Evolutionary conservation across 1,140 invertebrate species (phyloP), one percentile per base, ranked within the genome.

Genomic region (Diorhabda carinulata): DNA sequence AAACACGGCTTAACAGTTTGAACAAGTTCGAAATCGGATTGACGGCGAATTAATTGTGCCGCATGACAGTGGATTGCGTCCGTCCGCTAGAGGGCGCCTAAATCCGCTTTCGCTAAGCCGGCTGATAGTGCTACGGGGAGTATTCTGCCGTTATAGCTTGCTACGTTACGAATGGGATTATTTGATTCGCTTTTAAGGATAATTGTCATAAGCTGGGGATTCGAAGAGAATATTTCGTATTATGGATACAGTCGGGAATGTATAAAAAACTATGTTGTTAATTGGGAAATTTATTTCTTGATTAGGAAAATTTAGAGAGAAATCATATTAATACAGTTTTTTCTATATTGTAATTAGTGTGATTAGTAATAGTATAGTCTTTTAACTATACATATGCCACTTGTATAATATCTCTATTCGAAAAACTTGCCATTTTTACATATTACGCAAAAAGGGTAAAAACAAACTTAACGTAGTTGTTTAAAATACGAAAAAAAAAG

Each of bases 1-100:
- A 75, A 76, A 78, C 76, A 75, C 68, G 76, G 76, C 74, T 76
- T 75, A 74, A 72, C 72, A 69, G 75, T 76, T 78, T 76, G 75
- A 77, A 76, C 75, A 76, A 70, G 75, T 64, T 71, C 56, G 72
- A 74, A 52, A 78, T 78, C 76, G 71, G 76, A 77, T 78, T 78
- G 77, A 78, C 76, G 77, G 74, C 72, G 75, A 78, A 77, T 78
- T 78, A 78, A 78, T 78, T 78, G 75, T 76, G 73, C 74, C 75
- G 68, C 76, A 75, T 76, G 75, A 75, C 75, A 74, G 73, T 74
- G 65, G 71, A 76, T 69, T 71, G 67, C 66, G 64, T 67, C 60
- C 70, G 52, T 56, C 70, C 65, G 69, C 66, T 59, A 57, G 67
- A 57, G 60, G 47, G 59, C 61, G 44, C 71, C 61, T 67, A 57